These are phyloP conservation scores for Tenualosa ilisha DNA, from an alignment of 2,797 vertebrate species.

Conservation along the genomic window DNA sequence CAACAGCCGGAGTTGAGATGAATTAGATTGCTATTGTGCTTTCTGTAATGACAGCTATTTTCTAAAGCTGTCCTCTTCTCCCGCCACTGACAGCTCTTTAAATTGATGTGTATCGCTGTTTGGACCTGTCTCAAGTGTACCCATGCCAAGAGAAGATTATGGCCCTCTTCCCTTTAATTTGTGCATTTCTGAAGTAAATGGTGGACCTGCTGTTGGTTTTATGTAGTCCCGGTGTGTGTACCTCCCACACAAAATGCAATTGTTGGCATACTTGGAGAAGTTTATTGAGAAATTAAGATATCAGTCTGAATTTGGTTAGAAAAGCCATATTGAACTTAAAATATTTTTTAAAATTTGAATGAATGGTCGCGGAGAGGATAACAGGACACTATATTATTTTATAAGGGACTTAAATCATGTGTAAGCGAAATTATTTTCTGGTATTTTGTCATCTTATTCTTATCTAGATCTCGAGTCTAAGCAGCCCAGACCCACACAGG, in stretches of 20 bases:
- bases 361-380: neutral
- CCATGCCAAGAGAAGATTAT: neutral
- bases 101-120: neutral
- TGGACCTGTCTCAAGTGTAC: neutral
- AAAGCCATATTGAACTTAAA: neutral
- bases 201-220: neutral
- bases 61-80: slow-evolving; percentile 1
- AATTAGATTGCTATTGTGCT: slow-evolving; percentile 15
- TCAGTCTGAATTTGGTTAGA: no score
- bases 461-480: neutral
- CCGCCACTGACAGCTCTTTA: slow-evolving; percentile 17
- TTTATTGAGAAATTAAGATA: neutral
- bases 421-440: neutral
- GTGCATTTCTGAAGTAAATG: neutral
- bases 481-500: neutral
- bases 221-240: neutral
- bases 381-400: neutral
- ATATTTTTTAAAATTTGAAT: neutral
- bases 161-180: neutral
- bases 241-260: neutral
- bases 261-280: neutral
- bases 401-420: neutral
- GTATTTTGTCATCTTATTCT: neutral
- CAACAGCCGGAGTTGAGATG: neutral
- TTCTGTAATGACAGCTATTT: neutral